Conservation (phyloP, 2,888 invertebrate species). For the Emmelina monodactyla region DNA sequence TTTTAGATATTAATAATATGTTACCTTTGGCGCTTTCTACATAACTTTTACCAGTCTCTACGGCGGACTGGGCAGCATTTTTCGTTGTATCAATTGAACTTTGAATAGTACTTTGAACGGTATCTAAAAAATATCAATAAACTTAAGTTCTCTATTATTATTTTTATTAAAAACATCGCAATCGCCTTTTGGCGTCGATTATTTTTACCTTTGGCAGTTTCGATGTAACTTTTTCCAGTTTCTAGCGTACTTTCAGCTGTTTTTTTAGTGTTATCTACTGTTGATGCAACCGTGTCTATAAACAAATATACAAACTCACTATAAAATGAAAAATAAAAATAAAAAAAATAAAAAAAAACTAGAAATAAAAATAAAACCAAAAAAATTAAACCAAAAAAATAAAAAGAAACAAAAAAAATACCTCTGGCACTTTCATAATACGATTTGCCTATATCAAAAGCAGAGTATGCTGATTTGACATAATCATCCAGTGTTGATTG, state of each 20-base stretch:
- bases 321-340: constrained; percentile 14
- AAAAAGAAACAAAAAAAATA: constrained; percentile 21
- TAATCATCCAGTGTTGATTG: constrained; percentile 35
- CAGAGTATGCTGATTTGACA: constrained; percentile 16
- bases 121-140: constrained; percentile 28
- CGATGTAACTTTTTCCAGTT: constrained; percentile 23
- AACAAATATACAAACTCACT: constrained; percentile 15
- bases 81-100: constrained; percentile 46
- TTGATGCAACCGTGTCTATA: constrained; percentile 38
- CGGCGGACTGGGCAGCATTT: constrained; percentile 45
- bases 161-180: too few species aligned
- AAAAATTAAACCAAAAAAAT: constrained; percentile 8
- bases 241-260: constrained; percentile 30
- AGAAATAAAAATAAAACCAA: constrained; percentile 11
- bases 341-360: constrained; percentile 6
- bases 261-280: constrained; percentile 35
- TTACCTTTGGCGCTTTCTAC: constrained; percentile 45
- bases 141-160: too few species aligned
- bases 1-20: constrained; percentile 1
- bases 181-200: too few species aligned
- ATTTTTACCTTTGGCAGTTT: constrained; percentile 13
- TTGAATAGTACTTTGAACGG: constrained; percentile 40
- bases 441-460: constrained; percentile 19
- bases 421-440: constrained; percentile 20
- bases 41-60: constrained; percentile 36